phyloP scores from a whole-genome alignment of 1,140 invertebrate species.

The Mizuhopecten yessoensis region DNA sequence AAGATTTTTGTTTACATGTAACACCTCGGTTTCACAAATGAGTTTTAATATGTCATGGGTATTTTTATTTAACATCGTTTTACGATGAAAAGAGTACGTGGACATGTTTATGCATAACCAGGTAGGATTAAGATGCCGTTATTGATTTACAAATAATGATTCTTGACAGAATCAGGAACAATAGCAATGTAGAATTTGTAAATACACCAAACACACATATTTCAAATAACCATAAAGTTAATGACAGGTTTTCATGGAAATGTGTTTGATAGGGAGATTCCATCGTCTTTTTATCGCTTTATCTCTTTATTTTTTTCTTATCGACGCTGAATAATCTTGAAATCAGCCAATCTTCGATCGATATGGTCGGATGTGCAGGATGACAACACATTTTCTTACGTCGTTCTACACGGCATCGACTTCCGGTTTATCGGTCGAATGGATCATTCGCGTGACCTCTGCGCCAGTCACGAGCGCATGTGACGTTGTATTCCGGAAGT shows the following conservation, averaged over 20 bases:
- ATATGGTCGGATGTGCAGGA: slow-evolving; percentile 6
- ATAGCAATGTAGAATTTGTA: not conserved
- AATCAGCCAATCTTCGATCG: slow-evolving; percentile 37
- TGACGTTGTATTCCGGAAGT: slow-evolving; percentile 37
- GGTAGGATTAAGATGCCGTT: not conserved
- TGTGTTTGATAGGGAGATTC: slow-evolving; percentile 19
- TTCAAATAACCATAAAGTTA: slow-evolving; percentile 24
- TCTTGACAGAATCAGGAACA: not conserved
- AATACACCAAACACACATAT: not conserved
- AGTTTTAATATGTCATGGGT: too few relatives aligned
- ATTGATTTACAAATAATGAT: not conserved
- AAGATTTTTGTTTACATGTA: too few relatives aligned
- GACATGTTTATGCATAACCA: too few relatives aligned
- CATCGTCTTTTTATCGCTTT: slow-evolving; percentile 16
- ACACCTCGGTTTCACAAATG: too few relatives aligned
- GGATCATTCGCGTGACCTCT: slow-evolving; percentile 23
- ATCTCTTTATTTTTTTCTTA: slow-evolving; percentile 30
- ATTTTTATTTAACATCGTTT: too few relatives aligned
- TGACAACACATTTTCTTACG: slow-evolving; percentile 38
- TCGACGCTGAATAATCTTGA: slow-evolving; percentile 3
- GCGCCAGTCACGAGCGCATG: slow-evolving; percentile 35
- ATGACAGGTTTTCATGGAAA: slow-evolving; percentile 27
- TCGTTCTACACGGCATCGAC: slow-evolving; percentile 23
- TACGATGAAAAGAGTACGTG: too few relatives aligned
- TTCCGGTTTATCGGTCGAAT: slow-evolving; percentile 37